Evolutionary conservation across 2,797 vertebrate species (phyloP).

Genomic region (Euphonia xanthogaster): DNA sequence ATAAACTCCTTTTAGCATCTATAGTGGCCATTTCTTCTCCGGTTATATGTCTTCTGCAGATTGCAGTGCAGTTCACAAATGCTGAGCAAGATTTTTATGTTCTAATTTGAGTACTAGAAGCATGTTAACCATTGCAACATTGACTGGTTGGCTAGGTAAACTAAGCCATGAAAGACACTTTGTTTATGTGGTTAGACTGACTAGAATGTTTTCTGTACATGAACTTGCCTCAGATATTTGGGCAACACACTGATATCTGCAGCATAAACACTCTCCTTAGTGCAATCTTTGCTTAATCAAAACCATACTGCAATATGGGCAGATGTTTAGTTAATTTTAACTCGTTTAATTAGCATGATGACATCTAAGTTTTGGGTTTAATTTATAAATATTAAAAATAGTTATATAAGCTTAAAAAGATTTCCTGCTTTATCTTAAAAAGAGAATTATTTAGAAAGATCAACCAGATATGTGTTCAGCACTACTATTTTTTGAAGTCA

Average conservation of each 20-base stretch:
- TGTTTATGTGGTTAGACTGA: neutral
- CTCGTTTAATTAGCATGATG: neutral
- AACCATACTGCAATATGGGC: neutral
- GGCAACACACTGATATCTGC: neutral
- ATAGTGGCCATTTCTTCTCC: neutral
- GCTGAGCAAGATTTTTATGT: neutral
- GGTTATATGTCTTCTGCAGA: neutral
- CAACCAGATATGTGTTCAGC: neutral
- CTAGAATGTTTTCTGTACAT: neutral
- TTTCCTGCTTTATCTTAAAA: neutral
- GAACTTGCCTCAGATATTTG: neutral
- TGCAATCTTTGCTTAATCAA: neutral
- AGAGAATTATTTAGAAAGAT: neutral
- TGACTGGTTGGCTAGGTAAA: neutral
- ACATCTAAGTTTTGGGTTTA: neutral
- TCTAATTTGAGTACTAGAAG: neutral
- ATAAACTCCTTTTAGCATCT: neutral
- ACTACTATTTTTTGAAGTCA: neutral
- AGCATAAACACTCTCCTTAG: neutral
- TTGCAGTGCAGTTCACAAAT: neutral
- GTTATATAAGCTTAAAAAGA: neutral
- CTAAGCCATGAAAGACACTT: neutral
- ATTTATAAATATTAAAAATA: neutral
- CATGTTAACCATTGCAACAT: neutral
- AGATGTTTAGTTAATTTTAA: neutral